Evolutionary conservation across 2,113 vertebrate genomes (phyloP).

Genomic region (Irena cyanogastra): DNA sequence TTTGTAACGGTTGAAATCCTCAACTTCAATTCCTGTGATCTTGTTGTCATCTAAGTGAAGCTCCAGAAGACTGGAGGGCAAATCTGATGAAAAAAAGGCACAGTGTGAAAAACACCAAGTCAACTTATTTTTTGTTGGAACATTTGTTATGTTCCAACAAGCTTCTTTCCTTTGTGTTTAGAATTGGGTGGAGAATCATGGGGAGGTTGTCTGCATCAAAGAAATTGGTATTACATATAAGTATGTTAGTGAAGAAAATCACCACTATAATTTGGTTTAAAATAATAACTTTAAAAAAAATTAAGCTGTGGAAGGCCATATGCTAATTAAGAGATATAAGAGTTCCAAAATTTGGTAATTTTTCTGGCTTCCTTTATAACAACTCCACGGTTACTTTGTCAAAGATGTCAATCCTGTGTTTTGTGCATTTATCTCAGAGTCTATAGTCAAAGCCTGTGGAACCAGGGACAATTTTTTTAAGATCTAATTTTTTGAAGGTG

Average conservation of each 20-base stretch:
- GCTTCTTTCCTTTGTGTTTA: neutral
- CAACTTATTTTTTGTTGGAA: neutral
- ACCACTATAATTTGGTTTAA: neutral
- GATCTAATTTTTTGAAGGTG: no score
- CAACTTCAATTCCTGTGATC: conserved; percentile 86
- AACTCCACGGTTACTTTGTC: neutral
- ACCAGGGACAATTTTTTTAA: neutral
- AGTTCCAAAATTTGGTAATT: neutral
- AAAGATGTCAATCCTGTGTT: neutral
- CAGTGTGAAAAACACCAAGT: neutral
- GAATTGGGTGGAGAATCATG: neutral
- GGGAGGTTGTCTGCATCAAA: neutral
- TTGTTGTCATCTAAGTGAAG: conserved; percentile 94
- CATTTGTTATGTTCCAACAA: neutral
- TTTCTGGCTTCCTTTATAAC: neutral
- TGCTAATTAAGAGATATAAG: neutral
- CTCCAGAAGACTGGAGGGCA: conserved; percentile 87
- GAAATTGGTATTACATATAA: neutral
- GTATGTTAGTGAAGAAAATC: neutral
- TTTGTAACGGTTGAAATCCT: conserved; percentile 92
- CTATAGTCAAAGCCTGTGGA: neutral
- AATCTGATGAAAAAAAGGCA: conserved; percentile 52
- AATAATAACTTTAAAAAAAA: neutral
- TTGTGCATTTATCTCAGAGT: neutral
- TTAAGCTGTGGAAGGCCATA: neutral